Evolutionary conservation across 2,113 vertebrate genomes (phyloP).

Genomic region (Glareola pratincola): DNA sequence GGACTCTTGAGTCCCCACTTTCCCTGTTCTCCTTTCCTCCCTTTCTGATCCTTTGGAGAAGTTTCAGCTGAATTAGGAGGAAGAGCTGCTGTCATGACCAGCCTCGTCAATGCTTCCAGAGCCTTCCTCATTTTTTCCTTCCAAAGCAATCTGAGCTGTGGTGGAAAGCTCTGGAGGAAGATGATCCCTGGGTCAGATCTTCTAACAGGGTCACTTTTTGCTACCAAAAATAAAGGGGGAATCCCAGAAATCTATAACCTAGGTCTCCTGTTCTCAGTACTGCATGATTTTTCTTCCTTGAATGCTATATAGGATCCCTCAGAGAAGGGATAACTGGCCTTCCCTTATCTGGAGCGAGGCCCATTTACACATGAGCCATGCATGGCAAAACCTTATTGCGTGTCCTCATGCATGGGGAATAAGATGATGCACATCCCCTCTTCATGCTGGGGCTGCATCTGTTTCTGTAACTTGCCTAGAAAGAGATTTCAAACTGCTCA

Average conservation of each 20-base stretch:
- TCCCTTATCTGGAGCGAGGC: not conserved
- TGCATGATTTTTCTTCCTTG: not conserved
- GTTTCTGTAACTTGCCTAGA: not conserved
- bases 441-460: not conserved
- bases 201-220: not conserved
- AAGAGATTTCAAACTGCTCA: not conserved
- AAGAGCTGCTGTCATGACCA: not conserved
- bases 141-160: not conserved
- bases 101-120: not conserved
- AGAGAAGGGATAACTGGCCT: not conserved
- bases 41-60: slow-evolving; percentile 13
- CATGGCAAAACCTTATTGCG: not conserved
- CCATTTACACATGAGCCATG: not conserved
- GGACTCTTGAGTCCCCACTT: slow-evolving; percentile 17
- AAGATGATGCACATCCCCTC: not conserved
- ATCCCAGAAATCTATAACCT: not conserved
- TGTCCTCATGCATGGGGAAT: not conserved
- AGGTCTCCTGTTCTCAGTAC: not conserved
- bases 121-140: not conserved
- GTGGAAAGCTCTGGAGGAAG: not conserved
- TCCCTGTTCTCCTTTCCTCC: not conserved
- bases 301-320: not conserved
- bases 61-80: slow-evolving; percentile 10
- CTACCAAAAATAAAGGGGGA: not conserved
- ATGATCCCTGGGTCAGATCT: not conserved